A percentile compares a stretch with the other conserved stretches of the same genome.
Conservation (phyloP, 2,888 invertebrate genomes). For the Hemicrepidius hirtus region DNA sequence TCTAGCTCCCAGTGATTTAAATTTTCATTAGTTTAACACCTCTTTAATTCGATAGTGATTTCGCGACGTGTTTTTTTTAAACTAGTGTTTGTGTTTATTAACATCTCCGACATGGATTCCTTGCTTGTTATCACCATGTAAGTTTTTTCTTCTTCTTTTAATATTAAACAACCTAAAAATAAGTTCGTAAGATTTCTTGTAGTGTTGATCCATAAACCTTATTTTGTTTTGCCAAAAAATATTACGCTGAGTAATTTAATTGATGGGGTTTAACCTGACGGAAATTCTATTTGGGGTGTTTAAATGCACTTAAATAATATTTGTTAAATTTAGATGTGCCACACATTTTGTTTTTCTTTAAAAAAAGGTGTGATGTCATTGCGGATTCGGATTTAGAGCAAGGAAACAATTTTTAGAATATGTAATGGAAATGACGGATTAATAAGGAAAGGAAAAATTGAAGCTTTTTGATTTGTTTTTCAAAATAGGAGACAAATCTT, state of each 20-base stretch:
- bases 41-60: not conserved
- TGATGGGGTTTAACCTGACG: constrained; percentile 3
- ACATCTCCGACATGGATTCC: not conserved
- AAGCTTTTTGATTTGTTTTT: no score
- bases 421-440: no score
- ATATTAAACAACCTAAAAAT: not conserved
- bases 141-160: not conserved
- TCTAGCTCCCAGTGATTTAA: not conserved
- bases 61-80: not conserved
- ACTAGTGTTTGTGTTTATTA: not conserved
- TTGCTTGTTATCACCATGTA: not conserved
- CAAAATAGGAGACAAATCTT: no score
- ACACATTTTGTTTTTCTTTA: no score
- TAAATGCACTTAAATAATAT: not conserved
- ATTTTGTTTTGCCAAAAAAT: constrained; percentile 3
- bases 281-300: not conserved
- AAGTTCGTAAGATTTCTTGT: not conserved
- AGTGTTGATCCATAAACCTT: constrained; percentile 4
- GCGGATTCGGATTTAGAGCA: no score
- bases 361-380: no score
- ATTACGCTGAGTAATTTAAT: constrained; percentile 1
- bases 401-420: no score
- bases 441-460: no score
- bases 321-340: constrained; percentile 9
- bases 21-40: not conserved